Evolutionary conservation across 1,140 invertebrate species (phyloP).

Genomic region (Hyles vespertilio): DNA sequence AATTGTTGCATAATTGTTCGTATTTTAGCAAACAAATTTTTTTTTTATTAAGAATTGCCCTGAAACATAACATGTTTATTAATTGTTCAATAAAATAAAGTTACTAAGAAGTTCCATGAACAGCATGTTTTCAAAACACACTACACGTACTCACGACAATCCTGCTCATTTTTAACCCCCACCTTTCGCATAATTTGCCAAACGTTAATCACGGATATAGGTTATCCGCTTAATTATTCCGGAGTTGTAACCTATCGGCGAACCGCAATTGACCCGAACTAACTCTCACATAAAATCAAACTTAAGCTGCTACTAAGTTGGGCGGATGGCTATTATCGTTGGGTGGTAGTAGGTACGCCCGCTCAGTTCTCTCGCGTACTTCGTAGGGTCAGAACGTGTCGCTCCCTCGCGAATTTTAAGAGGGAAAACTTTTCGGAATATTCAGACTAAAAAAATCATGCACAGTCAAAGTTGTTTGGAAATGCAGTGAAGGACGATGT

Average conservation of each 20-base stretch:
- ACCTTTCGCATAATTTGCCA: background rate
- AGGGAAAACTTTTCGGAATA: constrained; percentile 50
- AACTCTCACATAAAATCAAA: constrained; percentile 26
- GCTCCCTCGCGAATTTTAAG: constrained; percentile 18
- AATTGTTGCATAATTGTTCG: too few species aligned
- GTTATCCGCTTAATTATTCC: constrained; percentile 13
- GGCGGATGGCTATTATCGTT: constrained; percentile 16
- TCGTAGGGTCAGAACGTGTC: constrained; percentile 28
- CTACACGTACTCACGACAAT: background rate
- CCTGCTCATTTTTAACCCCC: background rate
- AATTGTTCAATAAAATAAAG: constrained; percentile 1
- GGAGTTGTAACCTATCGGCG: constrained; percentile 14
- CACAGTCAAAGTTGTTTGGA: background rate
- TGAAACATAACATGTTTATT: background rate
- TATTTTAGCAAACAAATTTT: too few species aligned
- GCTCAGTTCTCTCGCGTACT: constrained; percentile 37
- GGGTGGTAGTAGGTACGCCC: constrained; percentile 1
- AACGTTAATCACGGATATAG: constrained; percentile 3
- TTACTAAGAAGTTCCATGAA: background rate
- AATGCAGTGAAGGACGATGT: constrained; percentile 3
- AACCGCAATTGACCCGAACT: constrained; percentile 18
- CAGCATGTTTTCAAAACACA: too few species aligned
- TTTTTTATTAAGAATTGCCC: too few species aligned
- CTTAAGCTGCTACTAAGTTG: constrained; percentile 26
- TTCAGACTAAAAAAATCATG: background rate